phyloP scores from a whole-genome alignment of 2,797 vertebrate genomes.

The Amblyraja radiata region DNA sequence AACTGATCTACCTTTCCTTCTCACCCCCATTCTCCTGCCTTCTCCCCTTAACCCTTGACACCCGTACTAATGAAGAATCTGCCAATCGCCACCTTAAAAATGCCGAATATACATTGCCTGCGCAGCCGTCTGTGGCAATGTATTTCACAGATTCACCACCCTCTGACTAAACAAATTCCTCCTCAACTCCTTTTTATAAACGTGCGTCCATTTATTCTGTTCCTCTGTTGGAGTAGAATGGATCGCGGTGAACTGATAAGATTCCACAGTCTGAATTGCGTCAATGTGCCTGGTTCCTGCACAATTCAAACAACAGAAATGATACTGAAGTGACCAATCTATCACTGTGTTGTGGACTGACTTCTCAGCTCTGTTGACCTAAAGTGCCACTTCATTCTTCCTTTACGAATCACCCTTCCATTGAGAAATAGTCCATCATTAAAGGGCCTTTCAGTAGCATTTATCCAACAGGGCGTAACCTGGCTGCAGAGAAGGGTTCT shows the following conservation, averaged over 20 bases:
- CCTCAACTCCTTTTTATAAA: too few species aligned
- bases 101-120: too few species aligned
- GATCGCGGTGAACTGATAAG: background rate
- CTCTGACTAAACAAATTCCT: too few species aligned
- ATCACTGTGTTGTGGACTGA: slow-evolving; percentile 14
- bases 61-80: too few species aligned
- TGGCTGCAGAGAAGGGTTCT: background rate
- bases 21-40: too few species aligned
- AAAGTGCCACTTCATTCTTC: background rate
- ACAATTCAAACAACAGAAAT: background rate
- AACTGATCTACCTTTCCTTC: too few species aligned
- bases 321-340: background rate
- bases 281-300: background rate
- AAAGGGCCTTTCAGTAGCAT: background rate
- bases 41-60: too few species aligned
- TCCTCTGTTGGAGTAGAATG: background rate
- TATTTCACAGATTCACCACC: too few species aligned
- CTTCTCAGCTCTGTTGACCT: background rate
- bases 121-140: too few species aligned
- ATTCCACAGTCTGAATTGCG: background rate
- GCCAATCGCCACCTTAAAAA: too few species aligned
- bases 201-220: too few species aligned
- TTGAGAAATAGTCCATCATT: background rate
- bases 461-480: background rate
- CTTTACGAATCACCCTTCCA: background rate